Evolutionary conservation across 2,888 invertebrate species (phyloP).

Genomic region (Cenopis cana): DNA sequence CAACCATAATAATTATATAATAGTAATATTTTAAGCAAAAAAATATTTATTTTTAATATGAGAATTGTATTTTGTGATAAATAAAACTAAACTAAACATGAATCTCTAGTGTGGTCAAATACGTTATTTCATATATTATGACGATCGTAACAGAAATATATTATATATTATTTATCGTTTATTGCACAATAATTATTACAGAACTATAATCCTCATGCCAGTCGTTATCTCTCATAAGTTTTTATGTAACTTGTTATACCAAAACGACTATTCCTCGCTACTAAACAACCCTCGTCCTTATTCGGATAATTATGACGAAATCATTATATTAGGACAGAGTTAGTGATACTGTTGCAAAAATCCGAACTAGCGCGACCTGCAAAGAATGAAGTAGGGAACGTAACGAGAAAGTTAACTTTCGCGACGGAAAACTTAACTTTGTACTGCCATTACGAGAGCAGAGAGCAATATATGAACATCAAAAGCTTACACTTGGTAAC

Average conservation of each 20-base stretch:
- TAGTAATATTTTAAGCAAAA: too few relatives aligned
- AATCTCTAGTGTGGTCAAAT: neutral
- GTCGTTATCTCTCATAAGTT: constrained; percentile 11
- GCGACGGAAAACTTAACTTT: constrained; percentile 12
- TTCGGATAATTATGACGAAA: constrained; percentile 39
- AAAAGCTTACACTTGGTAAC: constrained; percentile 40
- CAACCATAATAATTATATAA: too few relatives aligned
- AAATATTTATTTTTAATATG: too few relatives aligned
- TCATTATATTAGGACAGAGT: constrained; percentile 34
- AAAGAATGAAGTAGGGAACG: neutral
- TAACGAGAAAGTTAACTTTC: neutral
- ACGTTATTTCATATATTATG: too few relatives aligned
- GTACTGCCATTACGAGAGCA: constrained; percentile 17
- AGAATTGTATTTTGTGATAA: too few relatives aligned
- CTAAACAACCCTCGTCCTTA: constrained; percentile 29
- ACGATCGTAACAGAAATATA: neutral
- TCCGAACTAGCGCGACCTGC: constrained; percentile 1
- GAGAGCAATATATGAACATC: constrained; percentile 43
- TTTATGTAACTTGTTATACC: constrained; percentile 19
- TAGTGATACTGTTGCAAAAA: constrained; percentile 8
- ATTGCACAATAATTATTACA: constrained; percentile 13
- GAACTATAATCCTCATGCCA: neutral
- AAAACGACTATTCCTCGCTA: constrained; percentile 24
- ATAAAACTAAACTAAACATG: too few relatives aligned
- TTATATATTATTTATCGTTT: constrained; percentile 4